Conservation (phyloP, 2,113 vertebrate species). For the Poicephalus gulielmi region DNA sequence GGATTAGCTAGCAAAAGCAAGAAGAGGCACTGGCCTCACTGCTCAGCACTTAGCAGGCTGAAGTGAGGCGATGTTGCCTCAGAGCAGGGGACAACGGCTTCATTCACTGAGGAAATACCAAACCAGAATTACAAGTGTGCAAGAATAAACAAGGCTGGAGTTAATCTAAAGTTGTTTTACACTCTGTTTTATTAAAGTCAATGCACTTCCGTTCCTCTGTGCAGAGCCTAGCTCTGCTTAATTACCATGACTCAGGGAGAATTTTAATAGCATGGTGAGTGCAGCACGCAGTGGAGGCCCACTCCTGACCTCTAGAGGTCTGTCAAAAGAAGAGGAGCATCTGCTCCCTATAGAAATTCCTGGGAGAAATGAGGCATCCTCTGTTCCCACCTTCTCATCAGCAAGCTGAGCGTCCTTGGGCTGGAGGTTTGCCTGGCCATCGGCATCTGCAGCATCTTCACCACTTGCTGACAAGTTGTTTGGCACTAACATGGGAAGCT, state of each 20-base stretch:
- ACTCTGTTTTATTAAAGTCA: slow-evolving; percentile 78
- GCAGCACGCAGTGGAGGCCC: slow-evolving; percentile 42
- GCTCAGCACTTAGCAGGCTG: slow-evolving; percentile 9
- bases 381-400: neutral
- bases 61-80: slow-evolving; percentile 28
- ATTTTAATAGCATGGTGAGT: slow-evolving; percentile 62
- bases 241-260: slow-evolving; percentile 72
- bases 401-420: neutral
- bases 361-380: neutral
- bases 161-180: slow-evolving; percentile 78
- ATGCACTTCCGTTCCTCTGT: slow-evolving; percentile 77
- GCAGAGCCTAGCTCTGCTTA: slow-evolving; percentile 69
- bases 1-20: neutral
- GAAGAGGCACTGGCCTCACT: neutral
- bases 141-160: slow-evolving; percentile 76
- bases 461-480: neutral
- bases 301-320: slow-evolving; percentile 85
- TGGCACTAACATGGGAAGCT: neutral
- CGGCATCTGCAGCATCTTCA: neutral
- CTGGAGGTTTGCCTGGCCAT: neutral
- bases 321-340: slow-evolving; percentile 28
- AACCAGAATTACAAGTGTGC: slow-evolving; percentile 72
- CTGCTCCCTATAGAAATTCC: neutral
- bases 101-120: slow-evolving; percentile 64
- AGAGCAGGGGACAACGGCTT: slow-evolving; percentile 49